Conservation (phyloP, 2,113 vertebrate species). For the Microtus pennsylvanicus region DNA sequence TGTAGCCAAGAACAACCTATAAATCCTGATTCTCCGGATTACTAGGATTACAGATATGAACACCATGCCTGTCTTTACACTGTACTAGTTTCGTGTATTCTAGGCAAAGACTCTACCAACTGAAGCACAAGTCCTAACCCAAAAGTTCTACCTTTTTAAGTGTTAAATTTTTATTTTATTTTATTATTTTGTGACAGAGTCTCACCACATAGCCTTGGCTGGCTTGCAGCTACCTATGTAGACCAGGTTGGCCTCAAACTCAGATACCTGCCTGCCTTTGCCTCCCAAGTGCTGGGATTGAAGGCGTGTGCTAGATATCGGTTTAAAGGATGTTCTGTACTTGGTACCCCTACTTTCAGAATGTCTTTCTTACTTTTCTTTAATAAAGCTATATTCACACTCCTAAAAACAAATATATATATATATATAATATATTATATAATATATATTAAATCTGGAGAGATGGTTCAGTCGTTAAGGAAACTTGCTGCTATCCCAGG, state of each 20-base stretch:
- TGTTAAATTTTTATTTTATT: neutral
- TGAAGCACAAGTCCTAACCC: neutral
- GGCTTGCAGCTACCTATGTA: neutral
- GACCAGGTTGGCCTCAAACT: neutral
- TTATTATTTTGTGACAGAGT: neutral
- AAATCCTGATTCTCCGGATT: neutral
- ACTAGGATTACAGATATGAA: neutral
- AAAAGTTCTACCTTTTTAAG: neutral
- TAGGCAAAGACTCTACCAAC: neutral
- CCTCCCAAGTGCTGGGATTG: neutral
- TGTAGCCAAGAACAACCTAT: neutral
- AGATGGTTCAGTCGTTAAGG: neutral
- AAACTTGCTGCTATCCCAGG: neutral
- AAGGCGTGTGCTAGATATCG: too few relatives aligned
- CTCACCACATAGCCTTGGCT: neutral
- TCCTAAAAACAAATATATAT: neutral
- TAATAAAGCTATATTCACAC: neutral
- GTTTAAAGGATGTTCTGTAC: neutral
- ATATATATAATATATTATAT: too few relatives aligned
- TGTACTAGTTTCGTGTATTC: neutral
- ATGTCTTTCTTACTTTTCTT: neutral
- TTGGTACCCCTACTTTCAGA: neutral
- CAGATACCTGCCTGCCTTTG: neutral
- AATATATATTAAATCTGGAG: neutral
- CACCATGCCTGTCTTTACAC: neutral